phyloP scores from a whole-genome alignment of 2,113 vertebrate species.

The Cheilinus undulatus region DNA sequence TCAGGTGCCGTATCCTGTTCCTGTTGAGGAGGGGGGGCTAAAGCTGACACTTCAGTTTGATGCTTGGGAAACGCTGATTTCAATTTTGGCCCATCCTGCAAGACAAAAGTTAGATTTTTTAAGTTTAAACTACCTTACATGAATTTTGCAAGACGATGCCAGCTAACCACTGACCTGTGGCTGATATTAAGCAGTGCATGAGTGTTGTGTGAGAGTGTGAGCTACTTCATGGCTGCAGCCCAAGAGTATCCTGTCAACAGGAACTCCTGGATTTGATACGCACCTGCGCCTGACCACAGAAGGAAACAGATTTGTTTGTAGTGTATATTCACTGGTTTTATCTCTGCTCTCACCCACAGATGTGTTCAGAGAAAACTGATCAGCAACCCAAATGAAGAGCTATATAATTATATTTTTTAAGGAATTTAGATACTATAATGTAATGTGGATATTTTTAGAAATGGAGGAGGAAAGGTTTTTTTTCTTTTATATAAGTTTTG shows the following conservation, averaged over 20 bases:
- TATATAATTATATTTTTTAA: too few relatives aligned
- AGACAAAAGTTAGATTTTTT: background rate
- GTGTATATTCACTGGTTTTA: slow-evolving; percentile 36
- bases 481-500: too few relatives aligned
- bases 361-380: slow-evolving; percentile 38
- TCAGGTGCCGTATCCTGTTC: slow-evolving; percentile 81
- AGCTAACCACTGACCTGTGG: slow-evolving; percentile 41
- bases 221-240: slow-evolving; percentile 63
- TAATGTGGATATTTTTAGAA: too few relatives aligned
- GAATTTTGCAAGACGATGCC: slow-evolving; percentile 16
- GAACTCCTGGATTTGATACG: slow-evolving; percentile 79
- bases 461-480: too few relatives aligned
- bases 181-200: background rate
- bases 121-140: background rate
- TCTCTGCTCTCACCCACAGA: slow-evolving; percentile 36
- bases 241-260: slow-evolving; percentile 83
- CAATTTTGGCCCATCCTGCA: background rate
- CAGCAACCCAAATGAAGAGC: background rate
- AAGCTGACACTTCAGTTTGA: slow-evolving; percentile 61
- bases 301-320: slow-evolving; percentile 79
- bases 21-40: slow-evolving; percentile 49
- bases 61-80: slow-evolving; percentile 3
- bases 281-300: slow-evolving; percentile 58
- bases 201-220: slow-evolving; percentile 40
- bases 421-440: too few relatives aligned